Conservation (phyloP, 2,888 invertebrate genomes). For the Harpalus rubripes region DNA sequence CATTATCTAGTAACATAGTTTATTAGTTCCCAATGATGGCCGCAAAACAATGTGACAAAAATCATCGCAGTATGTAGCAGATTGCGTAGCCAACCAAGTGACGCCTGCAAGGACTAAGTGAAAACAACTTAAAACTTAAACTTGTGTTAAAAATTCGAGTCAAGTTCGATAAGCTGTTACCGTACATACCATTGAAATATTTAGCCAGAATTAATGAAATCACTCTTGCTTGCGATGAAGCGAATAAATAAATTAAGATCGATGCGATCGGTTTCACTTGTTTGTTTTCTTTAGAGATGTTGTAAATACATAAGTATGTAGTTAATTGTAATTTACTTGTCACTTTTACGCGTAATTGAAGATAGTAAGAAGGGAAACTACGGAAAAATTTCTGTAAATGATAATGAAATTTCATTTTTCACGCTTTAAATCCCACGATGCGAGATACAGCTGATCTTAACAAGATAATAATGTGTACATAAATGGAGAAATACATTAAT, state of each 20-base stretch:
- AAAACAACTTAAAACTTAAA: neutral
- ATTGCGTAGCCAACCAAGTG: neutral
- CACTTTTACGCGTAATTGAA: conserved; percentile 14
- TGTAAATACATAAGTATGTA: conserved; percentile 2
- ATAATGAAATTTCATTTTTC: neutral
- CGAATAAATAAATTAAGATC: conserved; percentile 15
- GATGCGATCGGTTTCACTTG: conserved; percentile 27
- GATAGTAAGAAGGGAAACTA: neutral
- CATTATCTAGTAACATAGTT: too few species aligned
- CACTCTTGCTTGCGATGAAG: neutral
- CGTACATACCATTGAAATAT: conserved; percentile 1
- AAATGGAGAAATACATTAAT: neutral
- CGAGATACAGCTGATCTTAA: neutral
- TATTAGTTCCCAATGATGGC: neutral
- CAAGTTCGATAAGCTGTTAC: neutral
- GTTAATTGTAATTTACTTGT: conserved; percentile 19
- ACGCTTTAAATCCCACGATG: neutral
- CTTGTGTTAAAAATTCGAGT: conserved; percentile 18
- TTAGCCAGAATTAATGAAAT: conserved; percentile 1
- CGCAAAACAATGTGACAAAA: neutral
- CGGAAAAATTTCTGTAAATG: neutral
- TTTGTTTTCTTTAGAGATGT: conserved; percentile 7
- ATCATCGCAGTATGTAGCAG: neutral
- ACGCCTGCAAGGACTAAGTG: neutral
- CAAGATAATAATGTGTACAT: neutral